These are phyloP conservation scores for Elgaria multicarinata DNA, from an alignment of 2,113 vertebrate genomes.

Conservation along the genomic window DNA sequence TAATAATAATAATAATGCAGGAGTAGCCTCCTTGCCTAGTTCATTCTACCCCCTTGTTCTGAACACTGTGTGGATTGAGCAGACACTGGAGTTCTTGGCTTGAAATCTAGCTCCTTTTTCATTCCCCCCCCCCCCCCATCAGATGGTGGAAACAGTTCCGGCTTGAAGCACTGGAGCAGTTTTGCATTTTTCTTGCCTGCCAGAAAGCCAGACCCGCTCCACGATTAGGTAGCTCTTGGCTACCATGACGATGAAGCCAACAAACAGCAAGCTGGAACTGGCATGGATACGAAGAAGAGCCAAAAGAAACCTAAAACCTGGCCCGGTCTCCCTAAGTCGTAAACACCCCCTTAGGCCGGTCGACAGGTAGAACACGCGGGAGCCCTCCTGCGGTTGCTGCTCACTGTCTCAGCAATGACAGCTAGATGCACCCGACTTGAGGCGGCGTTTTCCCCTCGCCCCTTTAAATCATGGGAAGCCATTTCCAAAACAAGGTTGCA, in stretches of 20 bases:
- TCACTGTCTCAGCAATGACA: background rate
- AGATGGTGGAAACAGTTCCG: background rate
- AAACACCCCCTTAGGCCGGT: background rate
- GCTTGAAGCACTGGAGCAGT: background rate
- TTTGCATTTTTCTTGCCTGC: background rate
- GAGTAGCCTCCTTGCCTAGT: too few species aligned
- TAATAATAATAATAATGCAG: background rate
- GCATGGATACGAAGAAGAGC: background rate
- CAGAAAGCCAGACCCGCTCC: background rate
- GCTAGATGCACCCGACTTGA: background rate
- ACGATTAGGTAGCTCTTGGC: background rate
- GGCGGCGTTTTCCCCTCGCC: background rate
- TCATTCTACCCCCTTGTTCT: background rate
- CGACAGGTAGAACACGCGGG: background rate
- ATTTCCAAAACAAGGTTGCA: background rate
- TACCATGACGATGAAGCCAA: conserved; percentile 10
- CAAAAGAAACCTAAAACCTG: background rate
- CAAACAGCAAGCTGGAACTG: background rate
- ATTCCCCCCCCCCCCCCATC: background rate
- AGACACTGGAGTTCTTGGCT: background rate
- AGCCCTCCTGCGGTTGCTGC: background rate
- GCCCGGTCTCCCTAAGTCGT: background rate
- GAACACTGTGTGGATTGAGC: background rate
- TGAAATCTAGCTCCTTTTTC: too few species aligned
- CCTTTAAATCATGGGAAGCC: background rate